Evolutionary conservation across 1,140 invertebrate genomes (phyloP), one percentile per base, ranked within the genome.

Genomic region (Proales similis): DNA sequence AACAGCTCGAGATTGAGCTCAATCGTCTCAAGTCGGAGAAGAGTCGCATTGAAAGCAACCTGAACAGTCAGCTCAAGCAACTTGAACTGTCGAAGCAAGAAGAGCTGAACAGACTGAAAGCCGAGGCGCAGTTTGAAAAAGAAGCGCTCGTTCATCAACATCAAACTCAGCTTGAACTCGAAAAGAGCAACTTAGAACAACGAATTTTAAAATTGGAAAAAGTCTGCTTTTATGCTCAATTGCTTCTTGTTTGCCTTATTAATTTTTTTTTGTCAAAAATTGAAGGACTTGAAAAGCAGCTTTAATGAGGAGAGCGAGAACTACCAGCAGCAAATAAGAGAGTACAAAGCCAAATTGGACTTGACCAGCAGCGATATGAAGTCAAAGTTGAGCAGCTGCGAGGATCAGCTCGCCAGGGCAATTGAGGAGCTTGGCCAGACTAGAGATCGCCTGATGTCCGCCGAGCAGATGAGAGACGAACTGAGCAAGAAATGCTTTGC

Each of bases 341-440:
- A n/a, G n/a, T n/a, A n/a, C n/a, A n/a, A n/a, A n/a, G n/a, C n/a
- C n/a, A n/a, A n/a, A n/a, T n/a, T n/a, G n/a, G n/a, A n/a, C n/a
- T n/a, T n/a, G n/a, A n/a, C n/a, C n/a, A n/a, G n/a, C n/a, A 57
- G 14, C 4, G 61, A 63, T 3, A 11, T 48, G 2, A 63, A 48
- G 14, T 36, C 26, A 57, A 57, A 42, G 45, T 42, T 74, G 47
- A 17, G 26, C 27, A 24, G 48, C 30, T 33, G 48, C 20, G 42
- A 64, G 45, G 64, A 68, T 6, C 14, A 46, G 1, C 63, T 64
- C n/a, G 64, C 68, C 39, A 19, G 68, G 11, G 64, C 66, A 12
- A 26, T 30, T 24, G 63, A 70, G 29, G 68, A 66, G n/a, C n/a
- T 11, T 11, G n/a, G 11, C n/a, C n/a, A n/a, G n/a, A n/a, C n/a